These are phyloP conservation scores for Kryphioiulus occultus DNA, from an alignment of 2,888 invertebrate genomes.

Conservation along the genomic window DNA sequence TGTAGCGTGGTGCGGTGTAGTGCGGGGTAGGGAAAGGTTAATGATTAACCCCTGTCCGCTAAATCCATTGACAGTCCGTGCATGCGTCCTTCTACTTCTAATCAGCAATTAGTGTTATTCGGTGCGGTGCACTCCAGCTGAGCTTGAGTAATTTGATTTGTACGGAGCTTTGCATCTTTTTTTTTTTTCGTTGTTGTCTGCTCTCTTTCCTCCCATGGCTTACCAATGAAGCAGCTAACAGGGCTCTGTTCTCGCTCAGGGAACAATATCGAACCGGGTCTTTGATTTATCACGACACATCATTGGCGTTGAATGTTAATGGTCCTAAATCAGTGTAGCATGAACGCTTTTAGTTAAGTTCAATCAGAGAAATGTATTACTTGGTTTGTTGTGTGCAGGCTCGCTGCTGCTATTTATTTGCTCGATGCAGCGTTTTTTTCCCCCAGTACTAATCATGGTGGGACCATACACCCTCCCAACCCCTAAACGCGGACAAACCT, in stretches of 20 bases:
- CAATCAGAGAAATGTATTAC: conserved; percentile 35
- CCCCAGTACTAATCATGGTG: background rate
- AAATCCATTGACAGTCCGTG: conserved; percentile 15
- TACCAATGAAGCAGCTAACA: conserved; percentile 31
- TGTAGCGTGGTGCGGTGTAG: background rate
- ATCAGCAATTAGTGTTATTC: conserved; percentile 51
- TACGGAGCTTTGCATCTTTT: conserved; percentile 37
- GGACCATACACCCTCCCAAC: background rate
- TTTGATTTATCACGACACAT: conserved; percentile 35
- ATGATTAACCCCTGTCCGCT: background rate
- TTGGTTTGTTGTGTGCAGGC: conserved; percentile 10
- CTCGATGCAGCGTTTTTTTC: background rate
- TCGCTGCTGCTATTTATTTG: conserved; percentile 17
- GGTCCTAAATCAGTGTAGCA: conserved; percentile 35
- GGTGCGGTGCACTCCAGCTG: conserved; percentile 47
- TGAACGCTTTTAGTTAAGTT: conserved; percentile 35
- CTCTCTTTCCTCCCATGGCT: conserved; percentile 2
- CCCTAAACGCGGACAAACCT: background rate
- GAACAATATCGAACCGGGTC: conserved; percentile 18
- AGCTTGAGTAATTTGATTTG: conserved; percentile 43
- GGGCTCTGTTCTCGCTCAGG: conserved; percentile 25
- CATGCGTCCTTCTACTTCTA: conserved; percentile 37
- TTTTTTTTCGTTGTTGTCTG: background rate
- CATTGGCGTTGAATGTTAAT: conserved; percentile 31
- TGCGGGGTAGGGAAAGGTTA: background rate